Conservation (phyloP, 2,113 vertebrate genomes). For the Aythya baeri region DNA sequence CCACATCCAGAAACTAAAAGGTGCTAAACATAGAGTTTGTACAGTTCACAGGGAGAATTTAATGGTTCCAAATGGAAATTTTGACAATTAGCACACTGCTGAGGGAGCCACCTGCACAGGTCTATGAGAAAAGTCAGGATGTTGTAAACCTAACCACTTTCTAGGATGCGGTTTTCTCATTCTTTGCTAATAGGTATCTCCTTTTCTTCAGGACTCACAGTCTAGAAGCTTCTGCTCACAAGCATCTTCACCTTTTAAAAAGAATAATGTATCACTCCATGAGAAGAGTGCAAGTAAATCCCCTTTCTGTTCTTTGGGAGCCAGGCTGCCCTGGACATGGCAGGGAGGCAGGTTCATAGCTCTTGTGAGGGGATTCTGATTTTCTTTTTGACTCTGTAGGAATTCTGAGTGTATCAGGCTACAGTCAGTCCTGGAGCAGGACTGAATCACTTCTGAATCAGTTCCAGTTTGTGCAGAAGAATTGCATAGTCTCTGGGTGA, state of each 20-base stretch:
- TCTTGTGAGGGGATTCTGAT: not conserved
- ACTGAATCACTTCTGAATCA: not conserved
- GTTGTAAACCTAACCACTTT: not conserved
- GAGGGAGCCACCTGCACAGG: not conserved
- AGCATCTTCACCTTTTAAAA: not conserved
- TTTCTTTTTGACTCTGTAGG: not conserved
- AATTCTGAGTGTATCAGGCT: not conserved
- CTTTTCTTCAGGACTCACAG: not conserved
- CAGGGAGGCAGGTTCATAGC: not conserved
- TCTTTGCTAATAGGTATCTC: not conserved
- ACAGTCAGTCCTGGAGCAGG: not conserved
- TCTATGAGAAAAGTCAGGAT: not conserved
- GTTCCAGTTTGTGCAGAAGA: not conserved
- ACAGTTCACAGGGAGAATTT: not conserved
- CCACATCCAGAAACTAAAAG: not conserved
- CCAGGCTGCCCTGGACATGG: not conserved
- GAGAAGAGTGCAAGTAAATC: not conserved
- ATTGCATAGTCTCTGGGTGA: not conserved
- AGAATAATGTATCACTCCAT: not conserved
- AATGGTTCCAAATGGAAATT: not conserved
- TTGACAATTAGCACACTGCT: not conserved
- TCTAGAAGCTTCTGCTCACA: not conserved
- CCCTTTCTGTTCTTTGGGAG: not conserved
- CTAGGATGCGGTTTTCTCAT: not conserved
- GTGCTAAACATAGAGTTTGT: not conserved